phyloP scores from a whole-genome alignment of 2,797 vertebrate genomes.

The Molossus molossus region DNA sequence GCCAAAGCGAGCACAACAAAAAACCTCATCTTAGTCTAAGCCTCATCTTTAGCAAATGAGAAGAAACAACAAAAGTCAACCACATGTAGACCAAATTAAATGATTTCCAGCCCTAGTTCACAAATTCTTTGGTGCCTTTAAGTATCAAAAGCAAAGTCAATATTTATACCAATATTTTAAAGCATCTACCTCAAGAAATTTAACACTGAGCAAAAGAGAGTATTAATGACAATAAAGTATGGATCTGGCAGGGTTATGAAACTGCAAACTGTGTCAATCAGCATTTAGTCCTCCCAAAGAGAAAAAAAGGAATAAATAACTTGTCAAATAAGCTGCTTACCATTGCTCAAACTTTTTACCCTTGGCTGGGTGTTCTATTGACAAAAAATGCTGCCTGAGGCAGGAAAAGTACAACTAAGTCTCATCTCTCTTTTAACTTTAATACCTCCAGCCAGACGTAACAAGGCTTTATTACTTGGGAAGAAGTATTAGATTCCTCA shows the following conservation, averaged over 20 bases:
- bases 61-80: neutral
- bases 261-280: neutral
- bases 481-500: conserved; percentile 35
- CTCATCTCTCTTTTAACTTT: neutral
- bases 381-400: conserved; percentile 41
- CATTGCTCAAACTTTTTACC: neutral
- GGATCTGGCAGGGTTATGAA: neutral
- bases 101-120: neutral
- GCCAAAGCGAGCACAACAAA: neutral
- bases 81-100: neutral
- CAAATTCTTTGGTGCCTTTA: conserved; percentile 20
- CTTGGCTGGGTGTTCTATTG: neutral
- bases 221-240: neutral
- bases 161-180: conserved; percentile 30
- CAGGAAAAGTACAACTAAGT: conserved; percentile 58
- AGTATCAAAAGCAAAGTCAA: conserved; percentile 58
- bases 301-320: conserved; percentile 14
- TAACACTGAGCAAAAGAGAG: neutral
- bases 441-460: neutral
- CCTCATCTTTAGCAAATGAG: conserved; percentile 14
- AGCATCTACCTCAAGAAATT: conserved; percentile 40
- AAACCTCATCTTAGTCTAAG: neutral
- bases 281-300: neutral
- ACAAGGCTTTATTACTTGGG: neutral
- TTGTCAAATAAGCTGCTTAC: conserved; percentile 45